A percentile compares a stretch with the other conserved stretches of the same genome.
Evolutionary conservation across 2,113 vertebrate species (phyloP).

Genomic region (Piliocolobus tephrosceles): DNA sequence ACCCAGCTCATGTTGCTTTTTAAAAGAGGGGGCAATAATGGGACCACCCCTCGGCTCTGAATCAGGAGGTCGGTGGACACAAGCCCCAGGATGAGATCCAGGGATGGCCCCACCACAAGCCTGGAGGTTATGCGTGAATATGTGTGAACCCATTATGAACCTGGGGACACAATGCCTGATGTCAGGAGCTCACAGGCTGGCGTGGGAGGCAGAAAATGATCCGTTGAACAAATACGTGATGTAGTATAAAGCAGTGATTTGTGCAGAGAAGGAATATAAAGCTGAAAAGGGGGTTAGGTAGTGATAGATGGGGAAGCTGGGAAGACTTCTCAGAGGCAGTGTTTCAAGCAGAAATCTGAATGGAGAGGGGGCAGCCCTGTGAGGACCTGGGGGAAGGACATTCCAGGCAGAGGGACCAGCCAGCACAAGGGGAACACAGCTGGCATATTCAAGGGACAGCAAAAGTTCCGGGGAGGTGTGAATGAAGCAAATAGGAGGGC

Average conservation of each 20-base stretch:
- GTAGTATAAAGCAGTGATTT: accelerated
- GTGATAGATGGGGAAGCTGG: accelerated
- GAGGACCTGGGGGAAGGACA: too few species aligned
- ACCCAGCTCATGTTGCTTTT: not conserved
- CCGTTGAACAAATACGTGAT: accelerated
- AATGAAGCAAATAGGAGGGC: accelerated
- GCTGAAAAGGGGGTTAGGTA: not conserved
- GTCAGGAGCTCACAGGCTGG: not conserved
- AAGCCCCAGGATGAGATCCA: too few species aligned
- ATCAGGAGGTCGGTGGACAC: not conserved
- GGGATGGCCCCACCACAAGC: not conserved
- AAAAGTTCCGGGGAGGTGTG: too few species aligned
- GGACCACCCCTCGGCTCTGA: not conserved
- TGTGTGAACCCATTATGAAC: not conserved
- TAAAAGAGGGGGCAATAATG: not conserved
- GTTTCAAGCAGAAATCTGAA: accelerated
- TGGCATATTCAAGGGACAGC: not conserved
- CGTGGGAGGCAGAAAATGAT: accelerated
- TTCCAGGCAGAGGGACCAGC: not conserved
- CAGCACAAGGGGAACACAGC: accelerated
- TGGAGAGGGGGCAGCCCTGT: not conserved
- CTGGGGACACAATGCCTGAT: too few species aligned
- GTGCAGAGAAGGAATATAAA: not conserved
- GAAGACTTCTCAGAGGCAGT: not conserved
- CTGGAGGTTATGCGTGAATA: not conserved